Conservation (phyloP, 1,140 invertebrate species). For the Eufriesea mexicana region DNA sequence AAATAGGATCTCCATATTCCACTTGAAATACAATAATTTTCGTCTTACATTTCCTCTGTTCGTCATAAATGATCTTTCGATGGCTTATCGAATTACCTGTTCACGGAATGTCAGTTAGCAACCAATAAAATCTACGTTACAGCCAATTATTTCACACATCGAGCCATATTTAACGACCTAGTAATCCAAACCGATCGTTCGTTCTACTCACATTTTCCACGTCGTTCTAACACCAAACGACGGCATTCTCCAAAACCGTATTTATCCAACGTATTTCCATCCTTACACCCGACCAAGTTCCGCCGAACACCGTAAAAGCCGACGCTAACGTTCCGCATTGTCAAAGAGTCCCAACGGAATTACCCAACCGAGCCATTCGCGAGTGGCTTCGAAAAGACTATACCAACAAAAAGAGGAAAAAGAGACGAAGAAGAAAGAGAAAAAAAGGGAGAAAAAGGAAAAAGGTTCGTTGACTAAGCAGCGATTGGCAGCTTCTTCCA, state of each 20-base stretch:
- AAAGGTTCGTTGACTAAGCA: conserved; percentile 12
- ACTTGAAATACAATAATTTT: too few relatives aligned
- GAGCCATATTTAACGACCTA: too few relatives aligned
- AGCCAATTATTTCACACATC: too few relatives aligned
- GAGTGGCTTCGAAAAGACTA: not conserved
- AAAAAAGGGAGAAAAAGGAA: not conserved
- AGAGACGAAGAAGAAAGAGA: too few relatives aligned
- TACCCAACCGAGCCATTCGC: not conserved
- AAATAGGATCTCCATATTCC: not conserved
- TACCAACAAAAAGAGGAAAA: not conserved
- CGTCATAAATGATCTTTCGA: too few relatives aligned
- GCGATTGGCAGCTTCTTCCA: conserved; percentile 48
- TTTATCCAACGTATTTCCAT: not conserved
- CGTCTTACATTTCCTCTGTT: too few relatives aligned
- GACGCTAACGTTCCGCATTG: not conserved
- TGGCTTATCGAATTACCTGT: too few relatives aligned
- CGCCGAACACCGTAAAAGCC: not conserved
- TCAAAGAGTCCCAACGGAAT: not conserved
- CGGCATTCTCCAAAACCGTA: not conserved
- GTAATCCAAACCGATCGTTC: too few relatives aligned
- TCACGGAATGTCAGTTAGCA: too few relatives aligned
- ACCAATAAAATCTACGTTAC: too few relatives aligned
- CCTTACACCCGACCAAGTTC: not conserved
- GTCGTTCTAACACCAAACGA: too few relatives aligned
- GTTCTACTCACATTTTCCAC: too few relatives aligned